Percentiles rank a stretch among this genome's conserved stretches.
Conservation (phyloP, 1,140 invertebrate genomes). For the Leptonema lineaticorne region DNA sequence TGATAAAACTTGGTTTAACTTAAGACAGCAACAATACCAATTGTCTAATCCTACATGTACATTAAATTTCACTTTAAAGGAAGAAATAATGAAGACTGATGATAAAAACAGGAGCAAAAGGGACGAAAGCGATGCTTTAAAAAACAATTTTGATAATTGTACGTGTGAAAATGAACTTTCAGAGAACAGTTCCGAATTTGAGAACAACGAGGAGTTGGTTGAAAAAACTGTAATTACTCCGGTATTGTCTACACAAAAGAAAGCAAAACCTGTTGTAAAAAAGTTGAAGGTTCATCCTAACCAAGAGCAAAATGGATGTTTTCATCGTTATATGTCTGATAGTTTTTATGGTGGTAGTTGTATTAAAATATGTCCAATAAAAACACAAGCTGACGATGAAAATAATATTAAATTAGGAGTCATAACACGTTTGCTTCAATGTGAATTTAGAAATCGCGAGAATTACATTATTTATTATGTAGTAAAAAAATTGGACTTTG, state of each 20-base stretch:
- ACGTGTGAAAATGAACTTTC: no score
- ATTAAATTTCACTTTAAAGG: slow-evolving; percentile 3
- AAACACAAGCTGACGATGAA: neutral
- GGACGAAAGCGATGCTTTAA: neutral
- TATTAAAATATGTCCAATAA: slow-evolving; percentile 33
- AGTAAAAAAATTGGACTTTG: slow-evolving; percentile 12
- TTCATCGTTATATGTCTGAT: slow-evolving; percentile 26
- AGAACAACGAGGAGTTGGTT: no score
- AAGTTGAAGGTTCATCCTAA: neutral
- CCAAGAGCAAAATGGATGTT: slow-evolving; percentile 17
- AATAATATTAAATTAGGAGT: neutral
- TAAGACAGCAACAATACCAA: slow-evolving; percentile 37
- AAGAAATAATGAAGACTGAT: neutral
- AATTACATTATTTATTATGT: slow-evolving; percentile 37
- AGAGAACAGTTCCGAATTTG: no score
- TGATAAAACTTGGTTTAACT: slow-evolving; percentile 35
- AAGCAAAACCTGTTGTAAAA: neutral
- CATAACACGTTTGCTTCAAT: slow-evolving; percentile 27
- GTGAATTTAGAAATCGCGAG: slow-evolving; percentile 33
- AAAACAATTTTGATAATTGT: neutral
- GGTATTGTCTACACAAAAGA: slow-evolving; percentile 7
- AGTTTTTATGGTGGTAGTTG: slow-evolving; percentile 37
- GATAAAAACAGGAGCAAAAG: neutral
- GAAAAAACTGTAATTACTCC: no score
- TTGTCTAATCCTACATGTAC: slow-evolving; percentile 23